Evolutionary conservation across 2,113 vertebrate species (phyloP).

Genomic region (Microtus pennsylvanicus): DNA sequence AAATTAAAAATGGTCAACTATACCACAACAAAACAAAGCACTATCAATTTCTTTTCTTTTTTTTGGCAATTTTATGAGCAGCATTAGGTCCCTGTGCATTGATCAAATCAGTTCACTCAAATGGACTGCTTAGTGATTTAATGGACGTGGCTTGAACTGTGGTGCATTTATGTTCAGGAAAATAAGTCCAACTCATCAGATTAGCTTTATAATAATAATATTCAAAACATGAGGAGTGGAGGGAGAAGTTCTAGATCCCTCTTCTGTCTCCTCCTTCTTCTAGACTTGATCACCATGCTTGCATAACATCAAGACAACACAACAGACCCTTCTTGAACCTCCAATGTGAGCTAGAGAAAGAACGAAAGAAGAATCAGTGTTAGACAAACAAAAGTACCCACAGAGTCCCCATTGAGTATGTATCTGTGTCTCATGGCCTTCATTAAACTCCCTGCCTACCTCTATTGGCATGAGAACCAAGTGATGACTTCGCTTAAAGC

Average conservation of each 20-base stretch:
- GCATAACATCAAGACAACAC: background rate
- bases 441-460: background rate
- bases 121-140: background rate
- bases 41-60: background rate
- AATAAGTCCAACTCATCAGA: background rate
- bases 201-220: background rate
- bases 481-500: background rate
- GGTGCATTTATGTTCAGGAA: background rate
- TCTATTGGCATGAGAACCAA: background rate
- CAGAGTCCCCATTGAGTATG: background rate
- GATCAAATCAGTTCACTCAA: background rate
- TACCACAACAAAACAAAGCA: background rate
- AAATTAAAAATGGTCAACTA: conserved; percentile 34
- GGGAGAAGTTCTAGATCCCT: background rate
- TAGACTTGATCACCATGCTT: conserved; percentile 18
- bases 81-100: background rate
- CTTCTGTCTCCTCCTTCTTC: background rate
- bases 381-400: background rate
- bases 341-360: background rate
- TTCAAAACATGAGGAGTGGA: background rate
- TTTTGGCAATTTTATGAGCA: background rate
- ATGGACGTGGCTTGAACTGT: background rate
- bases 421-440: background rate
- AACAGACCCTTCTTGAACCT: background rate
- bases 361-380: background rate